These are phyloP conservation scores for Melolontha melolontha DNA, from an alignment of 2,888 invertebrate genomes.

Conservation along the genomic window DNA sequence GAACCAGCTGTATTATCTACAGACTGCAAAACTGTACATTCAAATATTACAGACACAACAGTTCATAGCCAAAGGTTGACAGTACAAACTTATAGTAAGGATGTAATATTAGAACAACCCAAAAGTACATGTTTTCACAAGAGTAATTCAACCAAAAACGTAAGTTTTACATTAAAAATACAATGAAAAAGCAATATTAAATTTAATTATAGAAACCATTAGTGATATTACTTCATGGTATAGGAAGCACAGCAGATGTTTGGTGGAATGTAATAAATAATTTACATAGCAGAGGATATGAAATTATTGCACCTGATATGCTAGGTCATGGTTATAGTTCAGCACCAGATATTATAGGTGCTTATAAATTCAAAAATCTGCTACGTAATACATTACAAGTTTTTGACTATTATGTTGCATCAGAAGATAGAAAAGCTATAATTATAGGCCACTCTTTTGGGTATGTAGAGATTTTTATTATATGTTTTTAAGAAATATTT, in stretches of 20 bases:
- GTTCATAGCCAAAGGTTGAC: slow-evolving; percentile 41
- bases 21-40: slow-evolving; percentile 32
- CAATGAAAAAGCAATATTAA: neutral
- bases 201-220: slow-evolving; percentile 64
- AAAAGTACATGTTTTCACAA: slow-evolving; percentile 38
- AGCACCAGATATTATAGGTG: slow-evolving; percentile 68
- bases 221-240: slow-evolving; percentile 76
- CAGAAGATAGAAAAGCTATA: slow-evolving; percentile 68
- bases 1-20: slow-evolving; percentile 39
- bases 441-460: slow-evolving; percentile 78
- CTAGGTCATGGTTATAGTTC: slow-evolving; percentile 77
- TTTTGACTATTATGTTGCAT: slow-evolving; percentile 72
- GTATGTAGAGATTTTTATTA: slow-evolving; percentile 61
- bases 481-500: neutral
- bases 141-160: slow-evolving; percentile 20
- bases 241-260: slow-evolving; percentile 74
- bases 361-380: slow-evolving; percentile 73
- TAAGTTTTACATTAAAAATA: slow-evolving; percentile 13
- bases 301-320: slow-evolving; percentile 75
- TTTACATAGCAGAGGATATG: slow-evolving; percentile 71
- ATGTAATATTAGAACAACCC: slow-evolving; percentile 19
- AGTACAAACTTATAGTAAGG: slow-evolving; percentile 40
- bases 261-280: slow-evolving; percentile 73
- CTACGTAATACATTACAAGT: slow-evolving; percentile 70
- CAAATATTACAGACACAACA: slow-evolving; percentile 23